Base-by-base conservation (phyloP, 1,140 invertebrate species). In the Cydia splendana region DNA sequence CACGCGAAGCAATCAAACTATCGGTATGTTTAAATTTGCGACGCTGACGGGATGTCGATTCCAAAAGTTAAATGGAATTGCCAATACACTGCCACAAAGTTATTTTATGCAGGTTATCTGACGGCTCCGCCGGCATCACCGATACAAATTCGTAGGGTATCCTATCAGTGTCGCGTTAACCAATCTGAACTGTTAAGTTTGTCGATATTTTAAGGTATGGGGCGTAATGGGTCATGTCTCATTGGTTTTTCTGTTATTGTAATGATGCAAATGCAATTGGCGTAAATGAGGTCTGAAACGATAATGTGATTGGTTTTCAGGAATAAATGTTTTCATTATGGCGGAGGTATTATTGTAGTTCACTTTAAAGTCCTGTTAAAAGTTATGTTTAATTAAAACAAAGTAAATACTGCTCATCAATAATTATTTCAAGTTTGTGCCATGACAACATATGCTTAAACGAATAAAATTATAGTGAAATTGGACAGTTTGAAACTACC, bases 21-120 rank as follows among this genome's bases (percentile, higher is more conserved):
- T 71, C 34, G 30, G 67, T 71, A 71, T 71, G 67, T 71, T 71
- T 71, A 71, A 71, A 71, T 71, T 71, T 71, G 34, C 67, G 67
- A 34, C 34, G 34, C 67, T 42, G 65, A 38, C 24, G 30, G 65
- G 65, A 30, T 5, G 15, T 9, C 67, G 38, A 45, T 71, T 71
- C 30, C 67, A 38, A 71, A 71, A 71, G 67, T 71, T 71, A 71
- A 71, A 71, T 71, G 67, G 67, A 71, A 71, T 71, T 71, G 67
- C 67, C 67, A 71, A 71, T 71, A 71, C 67, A 71, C 67, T 38
- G 67, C n/a, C 67, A 38, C 67, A 71, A 71, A 71, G 67, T 71
- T 71, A 71, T 71, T 62, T 30, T 45, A 18, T 71, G 34, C 67
- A n/a, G 67, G 7, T 18, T 18, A 71, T 71, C 67, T 18, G 67